Conservation (phyloP, 2,797 vertebrate species). For the Mus spretus region DNA sequence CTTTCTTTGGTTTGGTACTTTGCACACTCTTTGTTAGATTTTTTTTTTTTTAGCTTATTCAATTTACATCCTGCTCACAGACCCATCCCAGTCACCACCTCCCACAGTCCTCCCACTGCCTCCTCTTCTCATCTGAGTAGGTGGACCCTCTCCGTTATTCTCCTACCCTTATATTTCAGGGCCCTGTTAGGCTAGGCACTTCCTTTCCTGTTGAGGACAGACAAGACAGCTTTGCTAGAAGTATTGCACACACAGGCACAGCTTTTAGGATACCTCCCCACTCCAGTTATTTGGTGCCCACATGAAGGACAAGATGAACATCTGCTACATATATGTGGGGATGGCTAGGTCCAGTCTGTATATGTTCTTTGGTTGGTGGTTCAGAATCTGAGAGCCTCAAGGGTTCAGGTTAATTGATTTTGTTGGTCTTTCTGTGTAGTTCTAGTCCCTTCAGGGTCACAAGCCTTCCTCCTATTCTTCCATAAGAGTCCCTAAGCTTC, state of each 20-base stretch:
- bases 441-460: neutral
- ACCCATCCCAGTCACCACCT: neutral
- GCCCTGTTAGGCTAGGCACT: neutral
- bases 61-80: neutral
- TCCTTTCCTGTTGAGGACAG: neutral
- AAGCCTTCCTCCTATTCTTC: neutral
- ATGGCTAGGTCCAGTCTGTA: no score
- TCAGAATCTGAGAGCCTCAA: no score
- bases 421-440: neutral
- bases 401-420: no score
- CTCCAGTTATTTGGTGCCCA: no score
- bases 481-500: neutral
- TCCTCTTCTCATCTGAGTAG: neutral
- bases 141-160: no score
- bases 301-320: no score
- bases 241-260: no score
- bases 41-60: neutral
- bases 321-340: no score
- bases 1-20: neutral
- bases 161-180: neutral
- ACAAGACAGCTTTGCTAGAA: no score
- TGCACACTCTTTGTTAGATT: neutral
- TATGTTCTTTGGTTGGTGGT: no score
- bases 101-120: no score
- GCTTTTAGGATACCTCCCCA: no score